Percentiles rank a stretch among this genome's conserved stretches.
Conservation (phyloP, 2,797 vertebrate species). For the Notolabrus celidotus region DNA sequence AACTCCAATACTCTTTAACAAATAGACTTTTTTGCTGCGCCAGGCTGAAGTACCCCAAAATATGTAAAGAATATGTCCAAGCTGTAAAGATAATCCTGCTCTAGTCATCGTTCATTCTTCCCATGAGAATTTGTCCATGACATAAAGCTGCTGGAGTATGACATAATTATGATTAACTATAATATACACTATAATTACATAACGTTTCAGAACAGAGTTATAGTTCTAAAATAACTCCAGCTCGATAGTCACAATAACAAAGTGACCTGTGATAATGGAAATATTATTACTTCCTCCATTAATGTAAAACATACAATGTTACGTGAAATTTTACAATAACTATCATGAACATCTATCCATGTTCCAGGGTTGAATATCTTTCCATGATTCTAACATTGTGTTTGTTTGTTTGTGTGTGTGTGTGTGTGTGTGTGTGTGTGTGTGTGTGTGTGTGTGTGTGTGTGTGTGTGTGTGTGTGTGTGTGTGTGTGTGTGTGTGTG, state of each 20-base stretch:
- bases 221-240: conserved; percentile 18
- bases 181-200: conserved; percentile 3
- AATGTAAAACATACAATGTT: conserved; percentile 6
- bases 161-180: conserved; percentile 8
- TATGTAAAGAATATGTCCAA: no score
- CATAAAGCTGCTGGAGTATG: conserved; percentile 10
- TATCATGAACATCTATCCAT: not conserved
- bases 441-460: conserved; percentile 13
- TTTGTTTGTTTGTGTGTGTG: no score
- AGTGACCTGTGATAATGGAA: conserved; percentile 19
- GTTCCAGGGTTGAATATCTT: conserved; percentile 9
- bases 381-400: conserved; percentile 2
- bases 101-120: no score
- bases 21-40: no score
- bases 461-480: no score
- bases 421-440: conserved; percentile 12
- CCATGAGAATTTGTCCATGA: conserved; percentile 19
- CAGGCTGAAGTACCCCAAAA: no score
- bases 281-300: not conserved
- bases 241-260: conserved; percentile 30
- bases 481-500: no score
- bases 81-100: no score
- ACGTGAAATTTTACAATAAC: conserved; percentile 6
- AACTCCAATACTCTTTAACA: no score
- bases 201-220: conserved; percentile 16